A percentile compares a stretch with the other conserved stretches of the same genome.
These are phyloP conservation scores for pig (Sus scrofa) DNA, from an alignment of 2,113 vertebrate species.

Conservation along the genomic window T2T-Sscrofa CM000814.6:109064501-109065000, in stretches of 20 bases:
- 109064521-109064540: not conserved
- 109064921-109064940: no score
- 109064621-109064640: not conserved
- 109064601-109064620: not conserved
- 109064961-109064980: no score
- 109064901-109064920: no score
- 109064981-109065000: no score
- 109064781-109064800: not conserved
- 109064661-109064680: not conserved
- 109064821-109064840: no score
- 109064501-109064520: not conserved
- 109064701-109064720: not conserved
- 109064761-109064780: not conserved
- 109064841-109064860: no score
- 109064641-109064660: not conserved
- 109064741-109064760: not conserved
- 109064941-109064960: no score
- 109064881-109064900: no score
- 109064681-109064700: not conserved
- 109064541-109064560: not conserved
- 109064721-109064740: not conserved
- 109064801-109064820: no score
- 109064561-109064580: no score
- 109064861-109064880: no score
- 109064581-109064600: not conserved